Evolutionary conservation across 1,140 invertebrate genomes (phyloP), one percentile per base, ranked within the genome.

Genomic region (Batillaria attramentaria): DNA sequence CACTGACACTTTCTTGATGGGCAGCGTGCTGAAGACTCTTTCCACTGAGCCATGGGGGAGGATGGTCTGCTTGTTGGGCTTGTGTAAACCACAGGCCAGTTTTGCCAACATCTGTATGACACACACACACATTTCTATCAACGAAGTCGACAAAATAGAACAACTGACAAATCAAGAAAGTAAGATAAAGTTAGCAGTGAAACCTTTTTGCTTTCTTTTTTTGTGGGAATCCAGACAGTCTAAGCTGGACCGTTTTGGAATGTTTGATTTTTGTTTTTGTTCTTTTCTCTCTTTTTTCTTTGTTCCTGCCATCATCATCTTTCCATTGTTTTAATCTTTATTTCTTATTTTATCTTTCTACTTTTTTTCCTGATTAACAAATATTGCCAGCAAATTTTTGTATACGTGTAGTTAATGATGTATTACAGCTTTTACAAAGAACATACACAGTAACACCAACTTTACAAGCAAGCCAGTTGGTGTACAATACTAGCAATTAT

Each of bases 51-150:
- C 88, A 54, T 93, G 91, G 13, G 97, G 95, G 76, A 99, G 89
- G 74, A 99, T 92, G 0, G 97, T 98, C 92, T 99, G 97, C 86
- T 95, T 94, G 90, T 98, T 97, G 0, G 97, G 97, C 91, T 98
- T 99, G 87, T 98, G 96, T 79, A 98, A 92, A 16, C 97, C 97
- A 92, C 96, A 98, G 0, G 95, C 95, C 37, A 99, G 90, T 92
- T 99, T 99, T 0, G 97, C 95, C 79, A 99, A 91, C 87, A 95
- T 94, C 94, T 95, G 84, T 70, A 83, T n/a, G 43, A 43, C 68
- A 78, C 2, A 76, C 42, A 79, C 68, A 50, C n/a, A 41, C 18
- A 0, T 20, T 54, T n/a, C n/a, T n/a, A n/a, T n/a, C n/a, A n/a
- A n/a, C n/a, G n/a, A n/a, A n/a, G n/a, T n/a, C n/a, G n/a, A n/a